Conservation (phyloP, 2,113 vertebrate genomes). For the Diglossa brunneiventris region DNA sequence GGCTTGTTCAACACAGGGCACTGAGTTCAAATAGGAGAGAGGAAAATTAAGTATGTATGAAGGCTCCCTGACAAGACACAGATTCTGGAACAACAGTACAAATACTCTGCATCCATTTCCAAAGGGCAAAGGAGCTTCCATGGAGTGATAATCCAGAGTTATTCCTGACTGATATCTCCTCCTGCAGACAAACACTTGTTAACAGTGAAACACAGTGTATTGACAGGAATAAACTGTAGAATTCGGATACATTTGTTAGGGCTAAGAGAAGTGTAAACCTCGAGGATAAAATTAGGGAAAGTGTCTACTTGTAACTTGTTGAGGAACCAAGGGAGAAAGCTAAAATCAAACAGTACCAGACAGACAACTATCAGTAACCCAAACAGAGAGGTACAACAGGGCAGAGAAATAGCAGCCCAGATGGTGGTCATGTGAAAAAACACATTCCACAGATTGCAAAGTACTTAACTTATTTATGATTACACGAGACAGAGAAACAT, state of each 20-base stretch:
- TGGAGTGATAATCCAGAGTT: not conserved
- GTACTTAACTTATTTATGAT: conserved; percentile 55
- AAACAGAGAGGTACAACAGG: conserved; percentile 58
- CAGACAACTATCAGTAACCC: conserved; percentile 50
- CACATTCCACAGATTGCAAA: conserved; percentile 57
- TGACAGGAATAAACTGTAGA: conserved; percentile 23
- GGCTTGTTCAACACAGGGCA: not conserved
- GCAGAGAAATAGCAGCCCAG: conserved; percentile 52
- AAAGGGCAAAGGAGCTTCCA: conserved; percentile 3
- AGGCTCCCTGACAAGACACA: not conserved
- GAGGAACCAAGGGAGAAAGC: conserved; percentile 15
- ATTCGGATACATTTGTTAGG: conserved; percentile 14
- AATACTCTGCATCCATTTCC: not conserved
- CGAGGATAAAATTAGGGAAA: conserved; percentile 34
- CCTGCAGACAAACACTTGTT: conserved; percentile 37
- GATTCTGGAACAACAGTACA: not conserved
- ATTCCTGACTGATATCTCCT: conserved; percentile 20
- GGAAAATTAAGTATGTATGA: not conserved
- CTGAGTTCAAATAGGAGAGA: not conserved
- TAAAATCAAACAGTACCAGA: conserved; percentile 51
- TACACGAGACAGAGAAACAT: conserved; percentile 17
- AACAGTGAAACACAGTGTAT: not conserved
- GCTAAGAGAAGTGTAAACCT: not conserved
- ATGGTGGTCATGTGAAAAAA: conserved; percentile 65
- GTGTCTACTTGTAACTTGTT: conserved; percentile 15